A percentile compares a stretch with the other conserved stretches of the same genome.
Evolutionary conservation across 2,888 invertebrate species (phyloP).

Genomic region (Patella ulyssiponensis): DNA sequence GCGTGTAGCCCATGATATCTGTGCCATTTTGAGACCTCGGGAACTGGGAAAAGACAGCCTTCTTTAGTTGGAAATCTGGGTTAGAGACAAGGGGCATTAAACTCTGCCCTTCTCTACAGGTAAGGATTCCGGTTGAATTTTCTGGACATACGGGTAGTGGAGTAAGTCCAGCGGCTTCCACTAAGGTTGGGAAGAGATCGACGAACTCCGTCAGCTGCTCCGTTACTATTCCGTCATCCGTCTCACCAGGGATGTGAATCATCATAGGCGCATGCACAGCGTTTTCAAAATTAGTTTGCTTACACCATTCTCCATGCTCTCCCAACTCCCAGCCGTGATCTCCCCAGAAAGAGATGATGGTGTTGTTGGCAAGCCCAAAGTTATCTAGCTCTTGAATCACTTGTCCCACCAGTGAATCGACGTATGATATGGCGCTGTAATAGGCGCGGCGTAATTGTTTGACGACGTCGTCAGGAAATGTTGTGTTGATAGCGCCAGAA

Average conservation of each 20-base stretch:
- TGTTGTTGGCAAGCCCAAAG: slow-evolving; percentile 39
- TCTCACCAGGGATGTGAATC: slow-evolving; percentile 47
- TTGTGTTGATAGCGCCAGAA: slow-evolving; percentile 48
- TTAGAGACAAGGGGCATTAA: slow-evolving; percentile 40
- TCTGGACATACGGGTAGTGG: slow-evolving; percentile 40
- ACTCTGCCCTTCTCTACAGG: slow-evolving; percentile 47
- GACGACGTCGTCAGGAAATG: slow-evolving; percentile 40
- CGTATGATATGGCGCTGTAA: slow-evolving; percentile 44
- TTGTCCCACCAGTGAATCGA: slow-evolving; percentile 40
- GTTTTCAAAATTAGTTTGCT: slow-evolving; percentile 50
- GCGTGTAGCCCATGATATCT: slow-evolving; percentile 50
- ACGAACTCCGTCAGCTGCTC: slow-evolving; percentile 50
- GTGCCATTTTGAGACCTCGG: slow-evolving; percentile 32
- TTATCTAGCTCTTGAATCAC: slow-evolving; percentile 34
- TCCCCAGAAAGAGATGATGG: slow-evolving; percentile 46
- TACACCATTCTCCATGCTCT: slow-evolving; percentile 50
- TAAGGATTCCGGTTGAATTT: slow-evolving; percentile 32
- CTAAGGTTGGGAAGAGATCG: slow-evolving; percentile 53
- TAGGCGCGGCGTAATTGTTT: slow-evolving; percentile 42
- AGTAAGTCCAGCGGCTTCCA: slow-evolving; percentile 47
- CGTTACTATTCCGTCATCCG: slow-evolving; percentile 42
- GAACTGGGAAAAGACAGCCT: slow-evolving; percentile 42
- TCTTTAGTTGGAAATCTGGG: slow-evolving; percentile 30
- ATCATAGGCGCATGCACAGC: slow-evolving; percentile 52
- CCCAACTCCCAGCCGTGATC: slow-evolving; percentile 54